Base-by-base conservation (phyloP, 2,113 vertebrate species). In the Lucifuga dentata region DNA sequence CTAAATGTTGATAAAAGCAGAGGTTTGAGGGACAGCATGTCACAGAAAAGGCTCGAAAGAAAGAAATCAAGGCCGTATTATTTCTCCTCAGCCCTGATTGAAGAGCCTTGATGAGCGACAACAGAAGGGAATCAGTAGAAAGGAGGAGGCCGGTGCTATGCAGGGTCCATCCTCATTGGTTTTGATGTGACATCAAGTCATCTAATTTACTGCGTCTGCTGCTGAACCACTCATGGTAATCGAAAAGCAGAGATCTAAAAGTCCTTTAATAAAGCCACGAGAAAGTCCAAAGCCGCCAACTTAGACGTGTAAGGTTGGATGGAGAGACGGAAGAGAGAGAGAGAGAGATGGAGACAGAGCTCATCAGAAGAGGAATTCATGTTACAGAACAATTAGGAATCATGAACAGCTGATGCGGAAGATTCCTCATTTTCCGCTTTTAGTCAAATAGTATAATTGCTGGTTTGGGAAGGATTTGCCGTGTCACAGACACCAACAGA, bases 371-470 rank as follows among this genome's bases (percentile, higher is more conserved):
- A 73, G 53, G 48, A 43, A 55, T 49, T 72, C 13, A 91, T 88
- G 87, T 90, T 90, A 91, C 93, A 46, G 92, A 89, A 85, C 92
- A 93, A 94, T 95, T 94, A 68, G 59, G 49, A 69, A 69, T 62
- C 67, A 73, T 72, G 53, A n/a, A 57, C 20, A 56, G 48, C 68
- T 65, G 53, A 48, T 70, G 64, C 3, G 7, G 41, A 36, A 13
- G 10, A 43, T 44, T 65, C 26, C 48, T 73, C 23, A 29, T 69
- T 65, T 80, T 50, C 53, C 3, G 5, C 52, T 45, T 43, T 59
- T 11, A 23, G 19, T 68, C 49, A 48, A 44, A 73, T 51, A 55
- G 35, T 58, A 45, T 75, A 68, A 83, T 53, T 59, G 21, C 15
- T 4, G 2, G 51, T 52, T 51, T 35, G 24, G 29, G 51, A 33